Evolutionary conservation across 2,888 invertebrate genomes (phyloP).

Genomic region (Smittia aterrima): DNA sequence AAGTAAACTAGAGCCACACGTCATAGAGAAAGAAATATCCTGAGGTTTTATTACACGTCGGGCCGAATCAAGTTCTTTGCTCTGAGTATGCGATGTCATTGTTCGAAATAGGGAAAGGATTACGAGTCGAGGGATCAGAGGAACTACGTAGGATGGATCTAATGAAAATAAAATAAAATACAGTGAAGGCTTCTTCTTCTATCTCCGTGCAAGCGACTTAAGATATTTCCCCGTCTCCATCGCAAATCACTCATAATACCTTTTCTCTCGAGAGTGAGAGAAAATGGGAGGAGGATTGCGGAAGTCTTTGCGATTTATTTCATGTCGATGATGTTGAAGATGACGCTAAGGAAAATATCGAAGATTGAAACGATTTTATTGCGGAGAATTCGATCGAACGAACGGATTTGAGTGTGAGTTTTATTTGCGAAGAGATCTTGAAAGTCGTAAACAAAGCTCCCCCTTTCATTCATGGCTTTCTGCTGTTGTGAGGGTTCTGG

Average conservation of each 20-base stretch:
- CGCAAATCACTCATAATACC: conserved; percentile 33
- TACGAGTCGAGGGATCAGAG: background rate
- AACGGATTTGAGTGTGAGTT: conserved; percentile 4
- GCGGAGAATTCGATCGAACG: conserved; percentile 12
- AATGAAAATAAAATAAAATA: background rate
- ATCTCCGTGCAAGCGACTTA: background rate
- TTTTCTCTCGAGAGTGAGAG: background rate
- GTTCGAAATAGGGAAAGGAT: conserved; percentile 17
- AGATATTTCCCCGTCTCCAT: background rate
- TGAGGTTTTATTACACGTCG: conserved; percentile 17
- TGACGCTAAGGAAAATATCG: conserved; percentile 4
- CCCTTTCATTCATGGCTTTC: conserved; percentile 12
- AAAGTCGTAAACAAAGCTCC: conserved; percentile 19
- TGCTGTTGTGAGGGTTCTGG: background rate
- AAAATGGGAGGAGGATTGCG: background rate
- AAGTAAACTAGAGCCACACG: background rate
- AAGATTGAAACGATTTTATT: conserved; percentile 4
- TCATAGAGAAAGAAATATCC: background rate
- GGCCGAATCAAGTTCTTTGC: background rate
- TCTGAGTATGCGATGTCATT: background rate
- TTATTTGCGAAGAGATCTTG: conserved; percentile 24
- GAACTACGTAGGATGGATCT: background rate
- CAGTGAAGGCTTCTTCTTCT: background rate
- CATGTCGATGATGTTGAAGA: background rate
- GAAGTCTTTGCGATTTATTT: conserved; percentile 27